Percentiles rank a stretch among this genome's conserved stretches.
Evolutionary conservation across 2,888 invertebrate genomes (phyloP).

Genomic region (Bombylius major): DNA sequence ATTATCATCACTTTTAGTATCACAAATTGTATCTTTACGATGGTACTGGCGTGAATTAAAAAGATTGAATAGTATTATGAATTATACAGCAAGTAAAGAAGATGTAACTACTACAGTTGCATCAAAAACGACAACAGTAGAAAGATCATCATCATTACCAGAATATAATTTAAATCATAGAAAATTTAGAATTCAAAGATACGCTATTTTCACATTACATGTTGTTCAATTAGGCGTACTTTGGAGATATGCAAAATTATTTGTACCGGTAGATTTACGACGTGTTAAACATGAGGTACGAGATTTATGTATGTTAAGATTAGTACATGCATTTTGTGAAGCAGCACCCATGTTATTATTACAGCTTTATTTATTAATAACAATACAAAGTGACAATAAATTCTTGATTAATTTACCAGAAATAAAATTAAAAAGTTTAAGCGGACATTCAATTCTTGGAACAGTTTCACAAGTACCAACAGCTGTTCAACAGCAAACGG

Average conservation of each 20-base stretch:
- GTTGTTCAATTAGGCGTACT: constrained; percentile 56
- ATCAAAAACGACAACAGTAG: constrained; percentile 11
- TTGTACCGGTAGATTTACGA: constrained; percentile 69
- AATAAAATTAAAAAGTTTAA: constrained; percentile 20
- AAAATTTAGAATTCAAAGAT: constrained; percentile 10
- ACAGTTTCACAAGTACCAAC: constrained; percentile 16
- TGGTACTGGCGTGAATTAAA: constrained; percentile 48
- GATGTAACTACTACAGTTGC: constrained; percentile 16
- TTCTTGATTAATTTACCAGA: constrained; percentile 19
- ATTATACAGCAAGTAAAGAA: constrained; percentile 7
- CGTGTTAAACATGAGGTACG: constrained; percentile 74
- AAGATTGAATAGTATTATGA: background rate
- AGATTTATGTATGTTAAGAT: constrained; percentile 59
- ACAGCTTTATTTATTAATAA: constrained; percentile 60
- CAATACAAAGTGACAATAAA: constrained; percentile 27
- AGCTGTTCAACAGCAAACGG: constrained; percentile 21
- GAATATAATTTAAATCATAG: background rate
- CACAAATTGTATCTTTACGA: constrained; percentile 61
- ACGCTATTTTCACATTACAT: constrained; percentile 47
- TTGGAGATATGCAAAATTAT: constrained; percentile 73
- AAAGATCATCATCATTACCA: background rate
- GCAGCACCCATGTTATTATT: constrained; percentile 78
- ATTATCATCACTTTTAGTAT: constrained; percentile 57
- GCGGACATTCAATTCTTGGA: constrained; percentile 13
- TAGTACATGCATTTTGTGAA: constrained; percentile 79